phyloP scores from a whole-genome alignment of 2,888 invertebrate species.

The Crossocerus cetratus region DNA sequence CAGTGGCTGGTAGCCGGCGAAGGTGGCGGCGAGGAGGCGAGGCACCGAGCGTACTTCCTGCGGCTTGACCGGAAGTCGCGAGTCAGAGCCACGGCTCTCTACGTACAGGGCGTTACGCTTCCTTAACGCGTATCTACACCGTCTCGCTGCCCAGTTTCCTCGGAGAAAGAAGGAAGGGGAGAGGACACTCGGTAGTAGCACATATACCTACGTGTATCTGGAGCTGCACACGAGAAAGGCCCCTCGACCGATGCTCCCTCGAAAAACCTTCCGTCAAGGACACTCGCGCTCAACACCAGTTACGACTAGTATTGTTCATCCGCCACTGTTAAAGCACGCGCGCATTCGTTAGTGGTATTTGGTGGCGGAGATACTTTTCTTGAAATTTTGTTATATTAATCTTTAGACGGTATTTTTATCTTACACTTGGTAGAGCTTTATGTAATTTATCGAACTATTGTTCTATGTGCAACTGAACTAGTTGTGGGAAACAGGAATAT shows the following conservation, averaged over 20 bases:
- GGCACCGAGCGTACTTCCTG: conserved; percentile 76
- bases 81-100: conserved; percentile 75
- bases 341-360: too few species aligned
- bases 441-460: too few species aligned
- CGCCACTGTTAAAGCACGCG: too few species aligned
- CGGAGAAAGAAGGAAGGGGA: conserved; percentile 20
- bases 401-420: too few species aligned
- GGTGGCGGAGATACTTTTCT: too few species aligned
- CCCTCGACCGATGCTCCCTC: conserved; percentile 39
- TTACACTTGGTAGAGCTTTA: too few species aligned
- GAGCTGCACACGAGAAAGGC: conserved; percentile 24
- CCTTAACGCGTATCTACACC: conserved; percentile 72
- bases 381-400: too few species aligned
- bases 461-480: too few species aligned
- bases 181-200: too few species aligned
- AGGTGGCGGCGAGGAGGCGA: conserved; percentile 59
- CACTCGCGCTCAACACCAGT: too few species aligned
- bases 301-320: too few species aligned
- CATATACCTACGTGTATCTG: neutral
- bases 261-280: conserved; percentile 44
- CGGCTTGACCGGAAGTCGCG: conserved; percentile 76
- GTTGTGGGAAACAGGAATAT: too few species aligned
- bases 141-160: conserved; percentile 69
- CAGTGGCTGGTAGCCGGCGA: conserved; percentile 35
- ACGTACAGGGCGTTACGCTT: conserved; percentile 74